These are phyloP conservation scores for Enteromius trimaculatus DNA, from an alignment of 2,797 vertebrate genomes.

Conservation along the genomic window DNA sequence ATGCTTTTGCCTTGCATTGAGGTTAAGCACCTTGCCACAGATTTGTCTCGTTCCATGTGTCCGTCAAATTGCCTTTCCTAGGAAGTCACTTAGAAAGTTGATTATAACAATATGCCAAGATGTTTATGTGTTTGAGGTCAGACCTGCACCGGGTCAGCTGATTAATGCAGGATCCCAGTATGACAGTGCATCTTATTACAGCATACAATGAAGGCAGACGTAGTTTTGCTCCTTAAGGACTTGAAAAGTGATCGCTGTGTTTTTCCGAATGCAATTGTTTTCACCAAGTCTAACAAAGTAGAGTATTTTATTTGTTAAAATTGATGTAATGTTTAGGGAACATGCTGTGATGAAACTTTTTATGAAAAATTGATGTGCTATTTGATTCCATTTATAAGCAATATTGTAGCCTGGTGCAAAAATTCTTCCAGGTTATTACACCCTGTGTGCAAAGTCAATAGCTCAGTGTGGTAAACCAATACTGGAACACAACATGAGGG, in stretches of 20 bases:
- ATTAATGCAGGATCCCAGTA: neutral
- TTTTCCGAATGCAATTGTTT: neutral
- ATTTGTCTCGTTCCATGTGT: conserved; percentile 40
- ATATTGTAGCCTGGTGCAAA: neutral
- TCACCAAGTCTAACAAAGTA: neutral
- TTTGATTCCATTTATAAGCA: neutral
- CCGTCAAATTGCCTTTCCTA: conserved; percentile 7
- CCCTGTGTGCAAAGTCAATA: neutral
- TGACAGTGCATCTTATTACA: conserved; percentile 15
- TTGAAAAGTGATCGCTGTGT: neutral
- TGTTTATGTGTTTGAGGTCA: conserved; percentile 26
- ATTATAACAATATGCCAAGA: conserved; percentile 13
- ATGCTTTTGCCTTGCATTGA: conserved; percentile 43
- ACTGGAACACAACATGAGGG: neutral
- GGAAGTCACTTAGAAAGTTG: conserved; percentile 7
- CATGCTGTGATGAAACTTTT: neutral
- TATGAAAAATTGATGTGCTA: neutral
- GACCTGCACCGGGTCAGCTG: neutral
- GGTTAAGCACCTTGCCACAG: conserved; percentile 40
- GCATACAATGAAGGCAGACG: neutral
- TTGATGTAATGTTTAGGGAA: neutral
- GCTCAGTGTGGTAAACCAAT: neutral
- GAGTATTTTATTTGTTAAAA: neutral
- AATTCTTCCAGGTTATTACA: neutral
- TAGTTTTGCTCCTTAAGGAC: neutral